phyloP scores from a whole-genome alignment of 2,797 vertebrate genomes.

The Anguilla obscura region DNA sequence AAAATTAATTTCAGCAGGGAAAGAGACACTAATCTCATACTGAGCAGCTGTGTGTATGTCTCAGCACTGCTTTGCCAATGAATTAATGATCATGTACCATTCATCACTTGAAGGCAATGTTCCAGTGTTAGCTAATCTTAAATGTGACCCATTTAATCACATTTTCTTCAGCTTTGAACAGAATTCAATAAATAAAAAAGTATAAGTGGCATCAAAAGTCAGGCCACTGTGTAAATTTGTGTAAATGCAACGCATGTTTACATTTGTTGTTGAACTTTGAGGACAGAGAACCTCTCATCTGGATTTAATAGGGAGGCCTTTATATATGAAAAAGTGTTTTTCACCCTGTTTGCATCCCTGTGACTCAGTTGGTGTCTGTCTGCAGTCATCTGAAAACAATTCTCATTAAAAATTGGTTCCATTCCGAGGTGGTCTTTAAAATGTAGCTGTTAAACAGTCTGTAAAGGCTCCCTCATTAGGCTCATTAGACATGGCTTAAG shows the following conservation, averaged over 20 bases:
- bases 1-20: conserved; percentile 7
- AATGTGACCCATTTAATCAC: not conserved
- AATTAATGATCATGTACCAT: conserved; percentile 1
- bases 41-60: not conserved
- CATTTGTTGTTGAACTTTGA: not conserved
- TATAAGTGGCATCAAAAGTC: not conserved
- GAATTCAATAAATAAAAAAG: not conserved
- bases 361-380: not conserved
- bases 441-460: conserved; percentile 12
- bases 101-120: not conserved
- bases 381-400: conserved; percentile 10
- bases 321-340: not conserved
- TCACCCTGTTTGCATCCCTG: not conserved
- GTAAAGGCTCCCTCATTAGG: not conserved
- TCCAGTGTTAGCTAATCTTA: not conserved
- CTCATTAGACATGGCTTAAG: conserved; percentile 14
- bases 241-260: not conserved
- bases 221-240: not conserved
- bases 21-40: not conserved
- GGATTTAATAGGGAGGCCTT: conserved; percentile 1
- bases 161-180: not conserved
- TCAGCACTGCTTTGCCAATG: not conserved
- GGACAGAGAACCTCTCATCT: not conserved
- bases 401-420: conserved; percentile 15
- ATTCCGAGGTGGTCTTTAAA: conserved; percentile 15